Base-by-base conservation (phyloP, 1,140 invertebrate genomes). In the Leptonema lineaticorne region DNA sequence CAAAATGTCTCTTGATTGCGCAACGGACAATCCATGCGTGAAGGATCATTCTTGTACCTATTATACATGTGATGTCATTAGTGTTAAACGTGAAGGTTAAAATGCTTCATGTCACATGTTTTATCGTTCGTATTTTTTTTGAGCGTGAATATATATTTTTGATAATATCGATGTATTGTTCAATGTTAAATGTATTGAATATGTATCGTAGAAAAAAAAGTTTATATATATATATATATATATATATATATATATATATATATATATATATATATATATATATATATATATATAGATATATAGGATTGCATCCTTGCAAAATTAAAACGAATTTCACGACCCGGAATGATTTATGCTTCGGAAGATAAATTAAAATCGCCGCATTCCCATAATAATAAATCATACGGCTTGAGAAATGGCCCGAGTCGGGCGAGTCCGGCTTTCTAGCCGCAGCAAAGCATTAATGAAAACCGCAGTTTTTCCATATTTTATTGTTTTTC, bases 351-450 rank as follows among this genome's bases (percentile, higher is more conserved):
- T 45, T 62, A 62, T 62, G 20, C 18, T 7, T 2, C 9, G 2
- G 22, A 53, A 45, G 59, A 62, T 62, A 45, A 62, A 62, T 62
- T 62, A 62, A 62, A 62, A 62, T 62, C 59, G 45, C 45, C 59
- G 45, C 59, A 45, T 37, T 62, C 59, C 33, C 59, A 22, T 45
- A 62, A 62, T 24, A 11, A 62, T 62, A 62, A 62, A 62, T 62
- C 59, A 62, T 41, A 29, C n/a, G 33, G 16, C 16, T 33, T 30
- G 27, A 60, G 59, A 45, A 53, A 53, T 41, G 16, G 2, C 37
- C 9, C 37, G 37, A 41, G 16, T 41, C 37, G 2, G 11, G 16
- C 1, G 37, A 16, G 11, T 33, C 5, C 11, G 11, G 5, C 30
- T 33, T 11, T 33, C 30, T 33, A 33, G 30, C 30, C 5, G 5